These are phyloP conservation scores for Sylvicola cinctus DNA, from an alignment of 2,888 invertebrate species.

Conservation along the genomic window DNA sequence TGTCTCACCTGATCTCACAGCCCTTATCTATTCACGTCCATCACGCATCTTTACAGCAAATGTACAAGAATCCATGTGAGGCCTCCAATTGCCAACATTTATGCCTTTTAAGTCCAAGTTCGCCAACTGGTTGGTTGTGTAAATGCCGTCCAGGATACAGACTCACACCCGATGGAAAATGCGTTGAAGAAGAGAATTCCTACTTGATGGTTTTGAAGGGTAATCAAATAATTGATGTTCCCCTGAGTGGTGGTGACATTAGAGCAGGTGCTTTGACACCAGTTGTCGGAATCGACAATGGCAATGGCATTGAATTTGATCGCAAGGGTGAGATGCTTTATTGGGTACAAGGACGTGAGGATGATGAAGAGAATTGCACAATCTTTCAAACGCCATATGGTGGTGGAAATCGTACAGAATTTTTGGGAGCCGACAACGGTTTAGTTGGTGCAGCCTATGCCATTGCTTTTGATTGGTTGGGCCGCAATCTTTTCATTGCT, in stretches of 20 bases:
- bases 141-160: conserved; percentile 80
- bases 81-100: conserved; percentile 65
- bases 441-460: conserved; percentile 78
- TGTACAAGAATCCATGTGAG: conserved; percentile 54
- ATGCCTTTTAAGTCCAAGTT: conserved; percentile 69
- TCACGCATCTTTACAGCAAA: conserved; percentile 84
- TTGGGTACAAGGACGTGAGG: conserved; percentile 66
- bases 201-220: conserved; percentile 81
- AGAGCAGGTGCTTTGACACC: conserved; percentile 64
- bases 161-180: conserved; percentile 42
- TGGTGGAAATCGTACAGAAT: conserved; percentile 66
- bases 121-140: conserved; percentile 54
- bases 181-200: conserved; percentile 66
- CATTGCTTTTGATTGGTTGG: conserved; percentile 93
- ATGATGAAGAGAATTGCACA: conserved; percentile 68
- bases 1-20: conserved; percentile 84
- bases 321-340: conserved; percentile 63
- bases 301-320: conserved; percentile 82
- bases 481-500: conserved; percentile 82
- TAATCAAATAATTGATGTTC: conserved; percentile 71
- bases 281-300: conserved; percentile 72
- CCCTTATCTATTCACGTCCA: conserved; percentile 90
- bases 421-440: conserved; percentile 64
- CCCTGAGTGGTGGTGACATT: conserved; percentile 52
- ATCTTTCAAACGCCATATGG: conserved; percentile 66